phyloP scores from a whole-genome alignment of 1,140 invertebrate species.

The Oryzaephilus surinamensis region DNA sequence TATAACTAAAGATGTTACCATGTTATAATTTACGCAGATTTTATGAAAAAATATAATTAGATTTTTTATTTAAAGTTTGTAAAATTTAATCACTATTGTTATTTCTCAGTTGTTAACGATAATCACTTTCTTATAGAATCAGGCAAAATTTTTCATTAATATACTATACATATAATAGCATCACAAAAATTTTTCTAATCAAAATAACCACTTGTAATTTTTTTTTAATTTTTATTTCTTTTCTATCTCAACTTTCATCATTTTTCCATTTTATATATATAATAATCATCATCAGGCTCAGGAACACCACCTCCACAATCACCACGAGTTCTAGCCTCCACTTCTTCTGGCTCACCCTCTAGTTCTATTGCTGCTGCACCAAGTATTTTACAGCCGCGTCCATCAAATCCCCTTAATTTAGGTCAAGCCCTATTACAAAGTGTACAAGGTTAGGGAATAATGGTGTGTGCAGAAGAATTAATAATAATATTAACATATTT shows the following conservation, averaged over 20 bases:
- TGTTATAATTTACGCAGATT: too few species aligned
- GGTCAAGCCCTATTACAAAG: slow-evolving; percentile 37
- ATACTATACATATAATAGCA: too few species aligned
- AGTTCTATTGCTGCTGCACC: slow-evolving; percentile 24
- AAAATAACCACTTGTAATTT: not conserved
- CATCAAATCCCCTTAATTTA: slow-evolving; percentile 32
- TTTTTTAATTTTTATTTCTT: too few species aligned
- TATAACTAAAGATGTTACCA: too few species aligned
- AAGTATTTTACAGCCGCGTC: slow-evolving; percentile 19
- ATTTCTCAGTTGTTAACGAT: too few species aligned
- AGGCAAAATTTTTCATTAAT: too few species aligned
- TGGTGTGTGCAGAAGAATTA: slow-evolving; percentile 7
- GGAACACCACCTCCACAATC: slow-evolving; percentile 33
- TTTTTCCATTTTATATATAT: slow-evolving; percentile 4
- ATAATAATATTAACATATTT: too few species aligned
- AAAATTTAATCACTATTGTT: too few species aligned
- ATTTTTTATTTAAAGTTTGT: too few species aligned
- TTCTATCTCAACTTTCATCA: not conserved
- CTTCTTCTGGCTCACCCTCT: slow-evolving; percentile 27
- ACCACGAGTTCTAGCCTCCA: slow-evolving; percentile 22
- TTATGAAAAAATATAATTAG: too few species aligned
- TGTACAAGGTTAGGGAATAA: slow-evolving; percentile 37
- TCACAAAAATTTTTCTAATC: too few species aligned
- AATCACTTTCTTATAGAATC: too few species aligned
- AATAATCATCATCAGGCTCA: slow-evolving; percentile 22